Evolutionary conservation across 2,888 invertebrate species (phyloP).

Genomic region (Congeria kusceri): DNA sequence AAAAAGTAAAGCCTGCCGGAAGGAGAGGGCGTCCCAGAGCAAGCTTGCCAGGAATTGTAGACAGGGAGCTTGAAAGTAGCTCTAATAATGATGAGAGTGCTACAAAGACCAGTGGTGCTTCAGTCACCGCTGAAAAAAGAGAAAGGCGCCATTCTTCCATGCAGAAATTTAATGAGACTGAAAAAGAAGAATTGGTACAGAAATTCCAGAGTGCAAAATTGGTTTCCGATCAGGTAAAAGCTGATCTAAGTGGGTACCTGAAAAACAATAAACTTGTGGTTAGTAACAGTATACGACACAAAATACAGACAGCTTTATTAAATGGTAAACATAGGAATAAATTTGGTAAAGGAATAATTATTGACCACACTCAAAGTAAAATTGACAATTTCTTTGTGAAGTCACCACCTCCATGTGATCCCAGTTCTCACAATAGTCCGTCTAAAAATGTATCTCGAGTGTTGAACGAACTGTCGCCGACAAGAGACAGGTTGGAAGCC

Average conservation of each 20-base stretch:
- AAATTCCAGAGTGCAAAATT: constrained; percentile 56
- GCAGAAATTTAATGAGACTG: constrained; percentile 43
- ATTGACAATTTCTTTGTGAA: constrained; percentile 59
- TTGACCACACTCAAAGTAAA: constrained; percentile 61
- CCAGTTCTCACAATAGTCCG: constrained; percentile 49
- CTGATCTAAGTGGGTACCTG: constrained; percentile 64
- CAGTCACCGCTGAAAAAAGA: constrained; percentile 8
- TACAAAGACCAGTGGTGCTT: not conserved
- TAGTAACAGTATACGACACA: constrained; percentile 65
- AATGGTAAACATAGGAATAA: constrained; percentile 58
- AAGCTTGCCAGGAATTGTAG: constrained; percentile 24
- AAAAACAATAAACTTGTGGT: constrained; percentile 67
- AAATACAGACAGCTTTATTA: constrained; percentile 69
- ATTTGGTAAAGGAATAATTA: constrained; percentile 61
- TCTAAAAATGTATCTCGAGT: constrained; percentile 62
- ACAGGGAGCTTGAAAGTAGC: constrained; percentile 8
- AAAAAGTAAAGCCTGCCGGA: not conserved
- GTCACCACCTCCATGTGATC: constrained; percentile 48
- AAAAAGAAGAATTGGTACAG: constrained; percentile 48
- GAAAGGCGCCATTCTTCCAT: constrained; percentile 38
- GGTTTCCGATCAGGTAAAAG: constrained; percentile 68
- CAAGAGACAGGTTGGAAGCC: constrained; percentile 63
- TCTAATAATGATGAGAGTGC: not conserved
- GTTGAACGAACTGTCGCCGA: constrained; percentile 74
- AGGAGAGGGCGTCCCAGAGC: constrained; percentile 31